A percentile compares a stretch with the other conserved stretches of the same genome.
phyloP scores from a whole-genome alignment of 2,888 invertebrate genomes.

The Molanna angustata region DNA sequence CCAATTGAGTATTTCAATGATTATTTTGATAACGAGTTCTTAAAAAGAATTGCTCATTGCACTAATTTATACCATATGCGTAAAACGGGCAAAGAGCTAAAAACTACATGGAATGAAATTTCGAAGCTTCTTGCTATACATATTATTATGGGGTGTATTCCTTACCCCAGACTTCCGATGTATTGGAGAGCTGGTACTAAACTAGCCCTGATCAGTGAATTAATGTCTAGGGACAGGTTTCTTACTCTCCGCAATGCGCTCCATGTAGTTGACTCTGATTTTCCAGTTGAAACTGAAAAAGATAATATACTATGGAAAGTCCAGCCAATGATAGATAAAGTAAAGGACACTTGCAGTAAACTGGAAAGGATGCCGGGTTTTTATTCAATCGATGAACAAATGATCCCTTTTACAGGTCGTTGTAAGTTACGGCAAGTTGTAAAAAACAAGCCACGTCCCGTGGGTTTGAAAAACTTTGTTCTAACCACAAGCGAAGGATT shows the following conservation, averaged over 20 bases:
- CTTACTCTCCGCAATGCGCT: not conserved
- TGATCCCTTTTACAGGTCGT: constrained; percentile 11
- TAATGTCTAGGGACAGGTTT: not conserved
- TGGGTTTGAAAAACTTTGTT: not conserved
- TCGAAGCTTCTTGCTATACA: not conserved
- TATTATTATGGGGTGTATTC: constrained; percentile 6
- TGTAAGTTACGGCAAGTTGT: constrained; percentile 9
- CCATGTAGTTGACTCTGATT: not conserved
- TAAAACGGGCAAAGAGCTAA: not conserved
- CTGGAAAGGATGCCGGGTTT: not conserved
- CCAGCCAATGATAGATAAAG: not conserved
- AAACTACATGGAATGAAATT: not conserved
- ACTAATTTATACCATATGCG: not conserved
- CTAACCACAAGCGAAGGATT: not conserved
- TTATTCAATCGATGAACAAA: constrained; percentile 7
- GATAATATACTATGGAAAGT: not conserved
- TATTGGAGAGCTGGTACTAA: not conserved
- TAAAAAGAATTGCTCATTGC: not conserved
- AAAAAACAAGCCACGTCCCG: constrained; percentile 2
- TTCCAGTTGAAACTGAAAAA: not conserved
- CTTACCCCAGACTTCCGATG: not conserved
- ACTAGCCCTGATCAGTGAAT: not conserved
- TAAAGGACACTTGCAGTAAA: not conserved
- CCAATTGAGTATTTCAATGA: not conserved
- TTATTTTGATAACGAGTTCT: no score